These are phyloP conservation scores for Galeopsomyia nigrocyanea DNA, from an alignment of 2,888 invertebrate genomes.

Conservation along the genomic window DNA sequence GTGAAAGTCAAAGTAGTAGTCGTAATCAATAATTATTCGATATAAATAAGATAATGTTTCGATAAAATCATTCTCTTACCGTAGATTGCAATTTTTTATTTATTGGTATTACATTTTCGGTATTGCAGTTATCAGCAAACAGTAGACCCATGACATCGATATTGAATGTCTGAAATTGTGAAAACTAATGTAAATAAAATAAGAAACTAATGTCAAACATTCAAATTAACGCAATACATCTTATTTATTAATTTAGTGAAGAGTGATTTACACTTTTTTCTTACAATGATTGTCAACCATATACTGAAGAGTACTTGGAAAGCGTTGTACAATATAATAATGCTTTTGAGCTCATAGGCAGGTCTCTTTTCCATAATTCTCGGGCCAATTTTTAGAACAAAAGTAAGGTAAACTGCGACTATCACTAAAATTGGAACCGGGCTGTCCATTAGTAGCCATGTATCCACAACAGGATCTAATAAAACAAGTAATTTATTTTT, in stretches of 20 bases:
- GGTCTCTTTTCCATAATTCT: constrained; percentile 82
- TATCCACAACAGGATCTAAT: constrained; percentile 81
- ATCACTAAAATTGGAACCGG: constrained; percentile 79
- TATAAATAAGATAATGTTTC: no score
- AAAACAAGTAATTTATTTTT: no score
- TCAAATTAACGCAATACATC: neutral
- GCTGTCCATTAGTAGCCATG: constrained; percentile 84
- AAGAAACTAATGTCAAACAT: neutral
- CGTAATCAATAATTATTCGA: no score
- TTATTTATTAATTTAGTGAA: no score
- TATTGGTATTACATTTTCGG: constrained; percentile 32
- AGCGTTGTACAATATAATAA: constrained; percentile 87
- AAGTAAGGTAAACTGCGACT: constrained; percentile 77
- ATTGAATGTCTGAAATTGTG: neutral
- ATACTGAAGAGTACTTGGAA: constrained; percentile 89
- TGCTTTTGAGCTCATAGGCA: constrained; percentile 79
- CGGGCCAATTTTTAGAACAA: constrained; percentile 83
- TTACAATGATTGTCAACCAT: constrained; percentile 72
- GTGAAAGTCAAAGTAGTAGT: no score
- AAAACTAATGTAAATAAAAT: neutral
- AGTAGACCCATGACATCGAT: neutral
- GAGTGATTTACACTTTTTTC: neutral
- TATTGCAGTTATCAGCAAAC: constrained; percentile 42
- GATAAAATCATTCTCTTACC: constrained; percentile 46
- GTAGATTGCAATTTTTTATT: constrained; percentile 52